A percentile compares a stretch with the other conserved stretches of the same genome.
Evolutionary conservation across 2,888 invertebrate species (phyloP).

Genomic region (Helobdella robusta): DNA sequence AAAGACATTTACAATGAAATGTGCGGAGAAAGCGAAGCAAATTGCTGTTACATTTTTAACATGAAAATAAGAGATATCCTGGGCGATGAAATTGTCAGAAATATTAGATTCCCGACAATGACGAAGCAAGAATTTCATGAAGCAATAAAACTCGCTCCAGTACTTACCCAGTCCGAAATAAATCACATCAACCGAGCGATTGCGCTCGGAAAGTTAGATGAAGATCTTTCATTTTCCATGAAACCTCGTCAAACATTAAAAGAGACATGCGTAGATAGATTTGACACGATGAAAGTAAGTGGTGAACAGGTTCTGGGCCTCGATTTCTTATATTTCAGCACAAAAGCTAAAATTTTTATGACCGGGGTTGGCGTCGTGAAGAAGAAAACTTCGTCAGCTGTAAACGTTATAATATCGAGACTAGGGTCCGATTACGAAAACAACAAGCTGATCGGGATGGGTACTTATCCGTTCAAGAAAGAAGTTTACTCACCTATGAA

Average conservation of each 20-base stretch:
- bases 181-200: neutral
- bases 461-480: too few species aligned
- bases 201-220: neutral
- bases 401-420: too few species aligned
- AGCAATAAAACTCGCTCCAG: neutral
- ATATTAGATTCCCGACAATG: conserved; percentile 17
- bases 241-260: neutral
- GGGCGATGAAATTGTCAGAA: conserved; percentile 12
- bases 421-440: too few species aligned
- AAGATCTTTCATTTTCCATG: neutral
- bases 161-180: conserved; percentile 3
- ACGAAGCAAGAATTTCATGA: conserved; percentile 3
- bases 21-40: neutral
- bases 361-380: neutral
- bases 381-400: too few species aligned
- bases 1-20: neutral
- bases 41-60: too few species aligned
- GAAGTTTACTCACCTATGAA: too few species aligned
- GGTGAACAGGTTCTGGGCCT: neutral
- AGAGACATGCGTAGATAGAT: neutral
- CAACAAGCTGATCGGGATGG: too few species aligned
- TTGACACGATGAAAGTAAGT: neutral
- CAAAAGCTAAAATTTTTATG: neutral
- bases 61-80: neutral
- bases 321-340: neutral